Percentiles rank a stretch among this genome's conserved stretches.
Conservation (phyloP, 2,113 vertebrate species). For the Macaca fascicularis region T2T-MFA8v1.1 NC_088380.1:139610001-139610500, state of each 20-base stretch:
- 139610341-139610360: not conserved
- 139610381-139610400: not conserved
- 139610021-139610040: no score
- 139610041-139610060: no score
- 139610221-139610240: no score
- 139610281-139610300: not conserved
- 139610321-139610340: not conserved
- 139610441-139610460: accelerated
- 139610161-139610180: no score
- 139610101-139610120: no score
- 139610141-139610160: no score
- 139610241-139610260: not conserved
- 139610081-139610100: no score
- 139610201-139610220: no score
- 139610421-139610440: not conserved
- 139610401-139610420: not conserved
- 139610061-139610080: no score
- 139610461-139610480: not conserved
- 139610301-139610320: not conserved
- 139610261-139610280: not conserved
- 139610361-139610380: not conserved
- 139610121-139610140: no score
- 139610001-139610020: no score
- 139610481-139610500: not conserved
- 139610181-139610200: no score